A percentile compares a stretch with the other conserved stretches of the same genome.
These are phyloP conservation scores for Erithacus rubecula DNA, from an alignment of 2,797 vertebrate genomes.

Conservation along the genomic window DNA sequence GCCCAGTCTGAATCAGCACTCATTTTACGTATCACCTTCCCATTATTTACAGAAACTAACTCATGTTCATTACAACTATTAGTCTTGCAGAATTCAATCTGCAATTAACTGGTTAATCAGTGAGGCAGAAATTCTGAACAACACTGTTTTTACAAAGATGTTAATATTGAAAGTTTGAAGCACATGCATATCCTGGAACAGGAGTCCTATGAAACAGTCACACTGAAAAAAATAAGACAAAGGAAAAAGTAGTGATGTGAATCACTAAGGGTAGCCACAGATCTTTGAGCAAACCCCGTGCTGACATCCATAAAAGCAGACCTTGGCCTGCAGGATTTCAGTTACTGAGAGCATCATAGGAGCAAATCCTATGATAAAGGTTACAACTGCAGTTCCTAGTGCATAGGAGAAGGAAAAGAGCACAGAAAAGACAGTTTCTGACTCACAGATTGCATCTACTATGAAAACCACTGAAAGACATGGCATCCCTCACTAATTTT, in stretches of 20 bases:
- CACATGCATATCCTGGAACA: background rate
- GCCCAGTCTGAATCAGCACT: background rate
- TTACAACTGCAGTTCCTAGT: background rate
- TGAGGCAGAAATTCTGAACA: background rate
- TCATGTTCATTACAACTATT: background rate
- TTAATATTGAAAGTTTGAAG: background rate
- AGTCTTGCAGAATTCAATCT: background rate
- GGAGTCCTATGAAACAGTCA: background rate
- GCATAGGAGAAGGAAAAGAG: background rate
- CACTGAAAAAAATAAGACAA: background rate
- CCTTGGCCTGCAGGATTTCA: background rate
- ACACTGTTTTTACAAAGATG: background rate
- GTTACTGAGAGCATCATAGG: background rate
- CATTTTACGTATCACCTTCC: background rate
- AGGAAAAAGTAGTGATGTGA: background rate
- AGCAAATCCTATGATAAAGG: background rate
- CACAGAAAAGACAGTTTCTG: background rate
- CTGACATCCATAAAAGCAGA: background rate
- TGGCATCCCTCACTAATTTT: background rate
- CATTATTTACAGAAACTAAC: background rate
- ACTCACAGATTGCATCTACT: background rate
- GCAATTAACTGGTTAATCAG: background rate
- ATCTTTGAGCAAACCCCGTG: background rate
- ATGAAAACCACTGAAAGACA: background rate
- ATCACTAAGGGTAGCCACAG: background rate